Conservation (phyloP, 2,113 vertebrate species). For the Campylorhamphus procurvoides region DNA sequence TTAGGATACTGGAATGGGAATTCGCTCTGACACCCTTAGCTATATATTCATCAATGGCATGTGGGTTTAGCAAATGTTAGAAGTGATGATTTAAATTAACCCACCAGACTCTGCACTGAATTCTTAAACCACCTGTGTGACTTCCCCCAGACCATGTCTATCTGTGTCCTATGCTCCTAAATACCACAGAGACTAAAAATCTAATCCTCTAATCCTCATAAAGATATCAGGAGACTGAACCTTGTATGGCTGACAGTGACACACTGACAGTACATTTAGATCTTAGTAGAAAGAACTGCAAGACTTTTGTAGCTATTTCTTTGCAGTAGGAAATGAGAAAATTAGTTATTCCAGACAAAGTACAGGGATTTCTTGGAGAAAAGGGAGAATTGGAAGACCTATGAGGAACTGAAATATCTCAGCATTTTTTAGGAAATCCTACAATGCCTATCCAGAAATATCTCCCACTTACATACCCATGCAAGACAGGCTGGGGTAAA, state of each 20-base stretch:
- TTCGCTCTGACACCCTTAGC: neutral
- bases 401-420: neutral
- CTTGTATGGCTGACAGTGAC: neutral
- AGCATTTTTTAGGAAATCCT: neutral
- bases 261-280: neutral
- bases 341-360: neutral
- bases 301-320: neutral
- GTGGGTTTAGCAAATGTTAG: neutral
- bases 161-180: neutral
- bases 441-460: neutral
- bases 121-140: rapidly evolving
- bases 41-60: neutral
- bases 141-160: neutral
- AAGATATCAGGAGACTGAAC: neutral
- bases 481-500: neutral
- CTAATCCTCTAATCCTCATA: neutral
- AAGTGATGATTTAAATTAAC: neutral
- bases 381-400: neutral
- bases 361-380: neutral
- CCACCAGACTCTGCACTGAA: neutral
- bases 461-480: neutral
- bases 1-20: neutral
- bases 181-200: neutral
- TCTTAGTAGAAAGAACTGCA: neutral
- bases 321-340: neutral